Percentiles rank a stretch among this genome's conserved stretches.
phyloP scores from a whole-genome alignment of 2,888 invertebrate genomes.

The Stenichneumon culpator region DNA sequence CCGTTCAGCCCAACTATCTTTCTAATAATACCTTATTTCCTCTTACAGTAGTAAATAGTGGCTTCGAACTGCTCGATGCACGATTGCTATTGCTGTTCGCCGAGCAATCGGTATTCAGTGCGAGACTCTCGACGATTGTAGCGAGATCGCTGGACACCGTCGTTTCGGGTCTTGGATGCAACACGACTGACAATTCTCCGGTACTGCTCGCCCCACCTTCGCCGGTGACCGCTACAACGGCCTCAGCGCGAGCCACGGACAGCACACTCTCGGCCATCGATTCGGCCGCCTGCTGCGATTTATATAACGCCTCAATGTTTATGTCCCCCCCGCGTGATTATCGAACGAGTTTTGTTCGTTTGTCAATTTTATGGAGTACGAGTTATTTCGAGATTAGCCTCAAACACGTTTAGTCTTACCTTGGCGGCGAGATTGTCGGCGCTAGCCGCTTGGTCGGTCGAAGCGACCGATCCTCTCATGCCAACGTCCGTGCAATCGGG shows the following conservation, averaged over 20 bases:
- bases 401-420: conserved; percentile 78
- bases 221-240: conserved; percentile 87
- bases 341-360: background rate
- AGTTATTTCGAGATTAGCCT: background rate
- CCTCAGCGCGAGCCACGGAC: conserved; percentile 90
- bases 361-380: conserved; percentile 1
- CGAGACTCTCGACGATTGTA: conserved; percentile 94
- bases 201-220: conserved; percentile 87
- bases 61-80: conserved; percentile 83
- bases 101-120: conserved; percentile 87
- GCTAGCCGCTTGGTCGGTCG: conserved; percentile 97
- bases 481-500: conserved; percentile 94
- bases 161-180: conserved; percentile 88
- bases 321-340: conserved; percentile 12
- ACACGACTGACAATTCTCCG: conserved; percentile 87
- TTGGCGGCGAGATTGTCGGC: conserved; percentile 96
- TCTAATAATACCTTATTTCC: conserved; percentile 81
- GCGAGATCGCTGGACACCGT: conserved; percentile 90
- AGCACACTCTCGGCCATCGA: conserved; percentile 94
- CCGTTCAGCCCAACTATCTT: conserved; percentile 12
- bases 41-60: conserved; percentile 80
- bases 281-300: conserved; percentile 91
- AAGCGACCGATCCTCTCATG: conserved; percentile 92
- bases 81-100: conserved; percentile 88
- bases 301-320: conserved; percentile 57